Conservation (phyloP, 2,888 invertebrate genomes). For the Mythimna impura region DNA sequence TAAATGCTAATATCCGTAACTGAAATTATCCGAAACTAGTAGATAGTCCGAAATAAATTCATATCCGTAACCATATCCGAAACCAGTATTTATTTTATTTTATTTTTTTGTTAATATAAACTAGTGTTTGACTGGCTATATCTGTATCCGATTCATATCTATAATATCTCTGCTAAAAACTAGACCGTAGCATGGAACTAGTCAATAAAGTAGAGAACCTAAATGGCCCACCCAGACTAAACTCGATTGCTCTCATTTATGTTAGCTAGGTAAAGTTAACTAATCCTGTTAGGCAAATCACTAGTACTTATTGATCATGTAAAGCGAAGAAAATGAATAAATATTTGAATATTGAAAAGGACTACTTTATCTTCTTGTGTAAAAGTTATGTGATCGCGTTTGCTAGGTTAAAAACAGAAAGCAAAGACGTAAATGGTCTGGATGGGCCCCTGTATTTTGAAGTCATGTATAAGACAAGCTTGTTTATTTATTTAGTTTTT, state of each 20-base stretch:
- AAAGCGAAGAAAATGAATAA: slow-evolving; percentile 60
- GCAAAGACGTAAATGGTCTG: slow-evolving; percentile 5
- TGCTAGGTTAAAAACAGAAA: slow-evolving; percentile 41
- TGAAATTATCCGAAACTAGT: too few relatives aligned
- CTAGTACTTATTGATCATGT: slow-evolving; percentile 43
- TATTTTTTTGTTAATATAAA: too few relatives aligned
- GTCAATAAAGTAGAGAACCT: slow-evolving; percentile 41
- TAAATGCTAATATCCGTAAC: too few relatives aligned
- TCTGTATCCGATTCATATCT: too few relatives aligned
- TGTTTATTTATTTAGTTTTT: too few relatives aligned
- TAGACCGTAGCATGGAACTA: background rate
- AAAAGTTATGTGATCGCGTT: slow-evolving; percentile 56
- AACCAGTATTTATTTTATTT: too few relatives aligned
- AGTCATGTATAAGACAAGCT: background rate
- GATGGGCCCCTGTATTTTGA: background rate
- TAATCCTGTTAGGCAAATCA: slow-evolving; percentile 65
- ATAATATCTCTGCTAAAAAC: background rate
- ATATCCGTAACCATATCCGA: too few relatives aligned
- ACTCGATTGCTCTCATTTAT: slow-evolving; percentile 38
- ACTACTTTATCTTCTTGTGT: slow-evolving; percentile 59
- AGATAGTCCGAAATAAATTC: too few relatives aligned
- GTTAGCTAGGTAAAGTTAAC: slow-evolving; percentile 32
- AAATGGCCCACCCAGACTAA: slow-evolving; percentile 55
- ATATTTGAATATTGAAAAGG: slow-evolving; percentile 64
- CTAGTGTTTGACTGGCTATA: too few relatives aligned